Percentiles rank a stretch among this genome's conserved stretches.
Evolutionary conservation across 2,797 vertebrate species (phyloP).

Genomic region (Falco peregrinus): DNA sequence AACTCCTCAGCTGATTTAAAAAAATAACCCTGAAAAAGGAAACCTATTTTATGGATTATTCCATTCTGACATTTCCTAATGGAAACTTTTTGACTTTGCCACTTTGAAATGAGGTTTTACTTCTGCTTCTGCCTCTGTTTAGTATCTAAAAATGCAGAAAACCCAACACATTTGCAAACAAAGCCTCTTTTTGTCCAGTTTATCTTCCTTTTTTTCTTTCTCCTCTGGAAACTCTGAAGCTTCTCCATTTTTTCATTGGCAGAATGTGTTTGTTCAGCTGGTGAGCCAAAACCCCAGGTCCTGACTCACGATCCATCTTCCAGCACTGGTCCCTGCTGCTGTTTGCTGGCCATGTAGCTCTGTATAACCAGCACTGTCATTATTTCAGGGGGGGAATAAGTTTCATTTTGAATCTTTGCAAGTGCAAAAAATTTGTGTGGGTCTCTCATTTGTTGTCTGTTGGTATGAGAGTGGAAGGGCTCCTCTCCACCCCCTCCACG

Average conservation of each 20-base stretch:
- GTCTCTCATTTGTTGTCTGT: background rate
- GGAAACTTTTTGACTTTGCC: conserved; percentile 9
- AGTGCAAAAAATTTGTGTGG: background rate
- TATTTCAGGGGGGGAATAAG: background rate
- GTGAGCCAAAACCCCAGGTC: background rate
- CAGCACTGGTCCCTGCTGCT: background rate
- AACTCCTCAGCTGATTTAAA: background rate
- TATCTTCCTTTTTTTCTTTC: too few relatives aligned
- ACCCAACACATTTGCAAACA: too few relatives aligned
- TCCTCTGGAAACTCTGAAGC: background rate
- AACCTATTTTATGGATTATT: background rate
- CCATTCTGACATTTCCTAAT: background rate
- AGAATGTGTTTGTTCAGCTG: background rate
- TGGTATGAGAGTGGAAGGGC: background rate
- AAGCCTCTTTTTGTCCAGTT: background rate
- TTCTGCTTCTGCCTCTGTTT: background rate
- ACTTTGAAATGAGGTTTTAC: background rate
- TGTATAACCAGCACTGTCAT: rapidly evolving
- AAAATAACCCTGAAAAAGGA: background rate
- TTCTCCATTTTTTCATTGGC: background rate
- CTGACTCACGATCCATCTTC: rapidly evolving
- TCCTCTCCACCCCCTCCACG: rapidly evolving
- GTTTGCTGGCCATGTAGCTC: background rate
- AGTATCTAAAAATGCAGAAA: background rate
- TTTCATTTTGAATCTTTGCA: background rate